Percentiles rank a stretch among this genome's conserved stretches.
Evolutionary conservation across 2,113 vertebrate species (phyloP).

Genomic region (Anoura caudifer): DNA sequence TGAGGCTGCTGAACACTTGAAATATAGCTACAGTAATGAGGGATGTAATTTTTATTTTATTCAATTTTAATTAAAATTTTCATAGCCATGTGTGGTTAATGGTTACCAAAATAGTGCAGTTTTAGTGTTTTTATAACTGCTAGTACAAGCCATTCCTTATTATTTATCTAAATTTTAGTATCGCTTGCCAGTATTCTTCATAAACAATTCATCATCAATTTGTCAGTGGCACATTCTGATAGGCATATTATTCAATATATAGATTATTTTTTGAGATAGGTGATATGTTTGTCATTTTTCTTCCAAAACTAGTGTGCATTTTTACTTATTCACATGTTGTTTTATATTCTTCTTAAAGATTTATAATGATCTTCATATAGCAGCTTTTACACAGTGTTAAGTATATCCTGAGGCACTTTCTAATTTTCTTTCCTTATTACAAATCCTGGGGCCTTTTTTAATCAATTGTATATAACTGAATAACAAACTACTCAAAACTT

Average conservation of each 20-base stretch:
- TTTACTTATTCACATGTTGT: background rate
- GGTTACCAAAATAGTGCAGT: background rate
- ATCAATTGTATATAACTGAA: background rate
- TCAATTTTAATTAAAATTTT: background rate
- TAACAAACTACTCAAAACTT: background rate
- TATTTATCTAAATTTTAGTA: background rate
- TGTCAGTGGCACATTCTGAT: background rate
- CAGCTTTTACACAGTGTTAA: background rate
- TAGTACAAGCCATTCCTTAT: background rate
- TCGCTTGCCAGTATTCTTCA: background rate
- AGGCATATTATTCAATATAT: background rate
- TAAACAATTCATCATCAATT: background rate
- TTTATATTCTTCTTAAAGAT: background rate
- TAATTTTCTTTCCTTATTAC: background rate
- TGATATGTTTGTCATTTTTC: background rate
- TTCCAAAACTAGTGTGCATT: background rate
- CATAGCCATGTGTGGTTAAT: background rate
- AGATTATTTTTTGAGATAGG: background rate
- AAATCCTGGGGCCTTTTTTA: background rate
- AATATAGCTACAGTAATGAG: background rate
- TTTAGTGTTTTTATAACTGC: background rate
- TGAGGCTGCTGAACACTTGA: background rate
- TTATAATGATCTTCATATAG: background rate
- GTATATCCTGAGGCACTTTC: background rate
- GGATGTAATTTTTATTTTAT: background rate